Evolutionary conservation across 2,113 vertebrate species (phyloP).

Genomic region (Cyprinus carpio): DNA sequence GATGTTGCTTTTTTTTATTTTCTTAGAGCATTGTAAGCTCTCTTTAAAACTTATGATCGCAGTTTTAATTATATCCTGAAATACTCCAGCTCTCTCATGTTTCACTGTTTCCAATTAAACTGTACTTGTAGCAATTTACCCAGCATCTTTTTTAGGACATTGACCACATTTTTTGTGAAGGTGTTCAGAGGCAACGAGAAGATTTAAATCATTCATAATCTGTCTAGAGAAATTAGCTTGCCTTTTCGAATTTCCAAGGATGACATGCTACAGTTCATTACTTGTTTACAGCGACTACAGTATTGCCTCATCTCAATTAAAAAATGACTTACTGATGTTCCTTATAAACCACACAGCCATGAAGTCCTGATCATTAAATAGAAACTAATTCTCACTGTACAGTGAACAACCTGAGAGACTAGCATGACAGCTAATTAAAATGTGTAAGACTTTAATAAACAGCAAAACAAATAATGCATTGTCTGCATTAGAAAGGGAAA

Average conservation of each 20-base stretch:
- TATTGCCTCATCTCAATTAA: slow-evolving; percentile 43
- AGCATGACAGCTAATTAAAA: slow-evolving; percentile 49
- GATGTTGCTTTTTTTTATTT: not conserved
- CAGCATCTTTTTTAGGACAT: slow-evolving; percentile 16
- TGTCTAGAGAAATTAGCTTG: slow-evolving; percentile 34
- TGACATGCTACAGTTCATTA: slow-evolving; percentile 45
- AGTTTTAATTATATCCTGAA: slow-evolving; percentile 17
- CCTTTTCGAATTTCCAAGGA: slow-evolving; percentile 42
- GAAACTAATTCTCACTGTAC: slow-evolving; percentile 40
- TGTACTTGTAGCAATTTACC: slow-evolving; percentile 33
- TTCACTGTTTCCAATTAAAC: slow-evolving; percentile 23
- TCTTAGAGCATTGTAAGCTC: not conserved
- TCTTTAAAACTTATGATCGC: slow-evolving; percentile 3
- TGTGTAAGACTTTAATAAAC: slow-evolving; percentile 45
- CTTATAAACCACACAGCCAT: slow-evolving; percentile 44
- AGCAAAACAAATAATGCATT: slow-evolving; percentile 42
- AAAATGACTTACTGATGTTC: slow-evolving; percentile 43
- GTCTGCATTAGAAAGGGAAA: not conserved
- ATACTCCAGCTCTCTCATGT: not conserved
- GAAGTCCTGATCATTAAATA: slow-evolving; percentile 37
- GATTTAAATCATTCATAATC: slow-evolving; percentile 36
- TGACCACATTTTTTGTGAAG: slow-evolving; percentile 34
- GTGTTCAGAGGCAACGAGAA: slow-evolving; percentile 18
- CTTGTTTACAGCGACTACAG: slow-evolving; percentile 37
- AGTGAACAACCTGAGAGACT: slow-evolving; percentile 31